Evolutionary conservation across 1,140 invertebrate genomes (phyloP), one percentile per base, ranked within the genome.

Genomic region (Oedothorax gibbosus): DNA sequence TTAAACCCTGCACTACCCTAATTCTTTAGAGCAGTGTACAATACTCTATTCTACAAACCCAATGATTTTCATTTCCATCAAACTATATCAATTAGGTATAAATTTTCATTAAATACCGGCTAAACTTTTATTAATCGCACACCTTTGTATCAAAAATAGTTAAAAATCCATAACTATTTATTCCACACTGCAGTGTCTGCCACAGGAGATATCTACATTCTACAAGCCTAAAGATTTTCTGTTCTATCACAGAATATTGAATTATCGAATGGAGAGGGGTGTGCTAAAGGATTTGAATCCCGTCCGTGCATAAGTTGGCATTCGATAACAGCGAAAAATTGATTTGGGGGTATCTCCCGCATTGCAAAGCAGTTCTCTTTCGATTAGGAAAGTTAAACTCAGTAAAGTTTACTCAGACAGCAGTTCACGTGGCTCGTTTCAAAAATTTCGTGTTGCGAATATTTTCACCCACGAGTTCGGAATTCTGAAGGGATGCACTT

Each of bases 161-260:
- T 35, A 35, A 35, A 35, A 35, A 35, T 35, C 35, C 35, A 35
- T 35, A 35, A 35, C 35, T 35, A 35, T 35, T 35, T 35, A 35
- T 35, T 35, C 35, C 35, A 35, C 35, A 5, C 35, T 35, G 35
- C 69, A 18, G 54, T 20, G 51, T n/a, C 50, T 18, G 69, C 69
- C 20, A 51, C 51, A 51, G 21, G 54, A 51, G 69, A 71, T 71
- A 71, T 71, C 69, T 71, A 71, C 69, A 53, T 71, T 71, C 69
- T 71, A 71, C 69, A 53, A 53, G 57, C 21, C 65, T 50, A 50
- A 77, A 77, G 75, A 77, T 77, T 77, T 77, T 77, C 75, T 35
- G 57, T 77, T 77, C 62, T 77, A 77, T 77, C 75, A 64, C 50
- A 49, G 75, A 77, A 77, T 77, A 77, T 77, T 77, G 57, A 77